phyloP scores from a whole-genome alignment of 2,113 vertebrate species.

The Turnix velox region DNA sequence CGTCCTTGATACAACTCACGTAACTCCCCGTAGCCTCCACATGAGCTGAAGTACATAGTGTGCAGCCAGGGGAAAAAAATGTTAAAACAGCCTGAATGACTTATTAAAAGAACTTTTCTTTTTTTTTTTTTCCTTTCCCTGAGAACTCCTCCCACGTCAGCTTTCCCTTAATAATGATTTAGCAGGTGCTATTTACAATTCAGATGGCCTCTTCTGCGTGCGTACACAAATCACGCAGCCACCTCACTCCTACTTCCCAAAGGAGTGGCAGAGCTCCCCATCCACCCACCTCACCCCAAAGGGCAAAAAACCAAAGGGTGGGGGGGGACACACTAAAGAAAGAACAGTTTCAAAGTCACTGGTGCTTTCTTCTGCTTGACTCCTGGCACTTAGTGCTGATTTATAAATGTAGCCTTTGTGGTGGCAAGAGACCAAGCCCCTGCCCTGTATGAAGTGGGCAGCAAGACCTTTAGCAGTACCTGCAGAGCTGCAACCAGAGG shows the following conservation, averaged over 20 bases:
- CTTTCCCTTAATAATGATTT: slow-evolving; percentile 38
- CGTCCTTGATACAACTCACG: slow-evolving; percentile 8
- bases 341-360: slow-evolving; percentile 6
- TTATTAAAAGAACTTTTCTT: slow-evolving; percentile 3
- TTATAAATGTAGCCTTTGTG: not conserved
- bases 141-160: slow-evolving; percentile 31
- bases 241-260: not conserved
- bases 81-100: not conserved
- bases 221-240: not conserved
- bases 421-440: not conserved
- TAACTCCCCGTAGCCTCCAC: not conserved
- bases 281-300: not conserved
- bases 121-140: not conserved
- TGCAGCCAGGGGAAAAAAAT: not conserved
- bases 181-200: slow-evolving; percentile 48
- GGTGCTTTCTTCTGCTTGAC: not conserved
- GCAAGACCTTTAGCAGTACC: slow-evolving; percentile 22
- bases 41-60: not conserved
- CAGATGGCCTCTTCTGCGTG: not conserved
- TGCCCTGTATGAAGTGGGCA: slow-evolving; percentile 3
- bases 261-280: not conserved
- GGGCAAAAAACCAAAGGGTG: not conserved
- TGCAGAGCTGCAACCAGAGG: slow-evolving; percentile 50
- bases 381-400: not conserved
- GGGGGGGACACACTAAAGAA: too few relatives aligned